Evolutionary conservation across 2,113 vertebrate genomes (phyloP), one percentile per base, ranked within the genome.

Genomic region (Pontoporia blainvillei): DNA sequence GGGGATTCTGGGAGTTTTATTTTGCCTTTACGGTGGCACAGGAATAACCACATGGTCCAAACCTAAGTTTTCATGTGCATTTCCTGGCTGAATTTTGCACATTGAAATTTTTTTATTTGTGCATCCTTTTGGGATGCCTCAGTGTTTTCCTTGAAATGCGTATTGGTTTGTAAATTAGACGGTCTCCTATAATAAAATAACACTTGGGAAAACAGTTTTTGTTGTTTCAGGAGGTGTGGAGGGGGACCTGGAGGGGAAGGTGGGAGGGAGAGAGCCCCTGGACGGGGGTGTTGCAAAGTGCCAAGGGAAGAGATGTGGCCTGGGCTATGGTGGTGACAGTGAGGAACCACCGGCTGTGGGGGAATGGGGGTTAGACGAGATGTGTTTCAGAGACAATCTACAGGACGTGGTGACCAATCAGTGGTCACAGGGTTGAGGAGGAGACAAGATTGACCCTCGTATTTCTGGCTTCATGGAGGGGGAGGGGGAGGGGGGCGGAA

Each of bases 1-100:
- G 95, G 93, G 92, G 96, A 57, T 95, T 97, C 96, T 98, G 97
- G 61, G 72, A 97, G 49, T 98, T 97, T 76, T 96, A 76, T 94
- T 96, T 96, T 97, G 95, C 57, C 78, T 94, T 96, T 93, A 67
- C 85, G 44, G 84, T 62, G 96, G 49, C 66, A 84, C 73, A 85
- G 61, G n/a, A 92, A 79, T 81, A 98, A 97, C 81, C 95, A 91
- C 79, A 89, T 18, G 89, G 92, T 97, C 97, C 96, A 96, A 96
- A 98, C 98, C 84, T 82, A 93, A 78, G 84, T 57, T 92, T 96
- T 59, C 94, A 29, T 87, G 54, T 93, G 44, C 69, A 59, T 91
- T 96, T 94, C 92, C 87, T 97, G n/a, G 54, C 49, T 61, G 84
- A 92, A 88, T 86, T 92, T 94, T 76, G 75, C 94, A 96, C 76